These are phyloP conservation scores for Rhyzopertha dominica DNA, from an alignment of 1,140 invertebrate genomes.

Conservation along the genomic window DNA sequence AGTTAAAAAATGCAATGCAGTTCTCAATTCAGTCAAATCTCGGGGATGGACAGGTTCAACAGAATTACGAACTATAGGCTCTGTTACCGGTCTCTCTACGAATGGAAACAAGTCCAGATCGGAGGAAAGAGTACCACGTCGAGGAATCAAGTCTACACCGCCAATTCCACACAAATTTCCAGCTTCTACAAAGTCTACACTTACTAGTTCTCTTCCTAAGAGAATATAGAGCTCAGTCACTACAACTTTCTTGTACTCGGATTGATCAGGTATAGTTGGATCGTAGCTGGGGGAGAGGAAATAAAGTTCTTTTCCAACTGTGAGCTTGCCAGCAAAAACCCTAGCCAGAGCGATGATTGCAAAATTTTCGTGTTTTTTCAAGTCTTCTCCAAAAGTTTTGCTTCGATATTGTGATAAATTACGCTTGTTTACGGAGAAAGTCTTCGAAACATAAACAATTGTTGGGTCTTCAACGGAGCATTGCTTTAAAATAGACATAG, in stretches of 20 bases:
- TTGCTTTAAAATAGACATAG: conserved; percentile 51
- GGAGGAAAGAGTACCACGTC: conserved; percentile 86
- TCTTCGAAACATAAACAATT: conserved; percentile 93
- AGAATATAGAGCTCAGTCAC: conserved; percentile 79
- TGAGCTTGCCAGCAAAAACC: conserved; percentile 85
- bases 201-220: conserved; percentile 89
- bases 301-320: conserved; percentile 71
- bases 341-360: conserved; percentile 90
- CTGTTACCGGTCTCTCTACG: conserved; percentile 70
- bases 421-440: conserved; percentile 76
- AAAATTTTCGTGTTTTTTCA: conserved; percentile 52
- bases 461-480: conserved; percentile 68
- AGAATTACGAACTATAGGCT: conserved; percentile 89
- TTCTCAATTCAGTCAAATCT: conserved; percentile 76
- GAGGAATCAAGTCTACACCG: conserved; percentile 76
- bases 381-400: conserved; percentile 21
- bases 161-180: conserved; percentile 89
- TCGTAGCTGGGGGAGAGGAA: conserved; percentile 76
- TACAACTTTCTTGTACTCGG: conserved; percentile 49
- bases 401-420: conserved; percentile 46
- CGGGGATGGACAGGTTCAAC: conserved; percentile 82
- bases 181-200: conserved; percentile 72
- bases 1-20: conserved; percentile 76
- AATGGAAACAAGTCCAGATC: conserved; percentile 84
- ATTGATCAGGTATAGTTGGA: conserved; percentile 37